Percentiles rank a stretch among this genome's conserved stretches.
phyloP scores from a whole-genome alignment of 1,140 invertebrate genomes.

The Contarinia nasturtii region DNA sequence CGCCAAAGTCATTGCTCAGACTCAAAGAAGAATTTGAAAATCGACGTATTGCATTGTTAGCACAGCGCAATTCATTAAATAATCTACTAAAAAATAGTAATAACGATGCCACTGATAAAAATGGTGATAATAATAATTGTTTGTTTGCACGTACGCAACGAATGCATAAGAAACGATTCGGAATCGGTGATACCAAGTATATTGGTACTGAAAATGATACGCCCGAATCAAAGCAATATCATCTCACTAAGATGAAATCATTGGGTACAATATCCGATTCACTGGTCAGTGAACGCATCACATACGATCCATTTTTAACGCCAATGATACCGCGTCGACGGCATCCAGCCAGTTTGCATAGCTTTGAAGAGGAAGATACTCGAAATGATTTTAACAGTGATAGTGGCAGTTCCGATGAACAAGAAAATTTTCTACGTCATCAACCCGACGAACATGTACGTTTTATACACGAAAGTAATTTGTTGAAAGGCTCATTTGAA shows the following conservation, averaged over 20 bases:
- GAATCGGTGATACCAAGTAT: constrained; percentile 23
- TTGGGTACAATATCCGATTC: constrained; percentile 22
- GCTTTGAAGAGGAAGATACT: constrained; percentile 4
- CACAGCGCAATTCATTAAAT: not conserved
- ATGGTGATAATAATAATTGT: not conserved
- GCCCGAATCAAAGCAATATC: constrained; percentile 9
- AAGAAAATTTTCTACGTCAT: not conserved
- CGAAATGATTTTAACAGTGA: not conserved
- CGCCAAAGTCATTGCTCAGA: constrained; percentile 5
- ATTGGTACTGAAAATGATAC: constrained; percentile 16
- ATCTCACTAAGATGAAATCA: constrained; percentile 22
- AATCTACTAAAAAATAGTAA: not conserved
- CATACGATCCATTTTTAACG: constrained; percentile 19
- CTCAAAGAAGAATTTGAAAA: constrained; percentile 16
- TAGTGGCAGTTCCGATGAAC: not conserved
- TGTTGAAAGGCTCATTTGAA: constrained; percentile 12
- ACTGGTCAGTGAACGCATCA: constrained; percentile 15
- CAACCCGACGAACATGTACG: not conserved
- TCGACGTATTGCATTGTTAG: constrained; percentile 11
- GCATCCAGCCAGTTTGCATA: not conserved
- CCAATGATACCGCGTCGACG: constrained; percentile 13
- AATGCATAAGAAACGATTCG: not conserved
- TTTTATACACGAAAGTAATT: not conserved
- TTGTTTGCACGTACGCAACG: not conserved
- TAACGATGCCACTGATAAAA: not conserved